Conservation (phyloP, 2,888 invertebrate genomes). For the Amorpha juglandis region DNA sequence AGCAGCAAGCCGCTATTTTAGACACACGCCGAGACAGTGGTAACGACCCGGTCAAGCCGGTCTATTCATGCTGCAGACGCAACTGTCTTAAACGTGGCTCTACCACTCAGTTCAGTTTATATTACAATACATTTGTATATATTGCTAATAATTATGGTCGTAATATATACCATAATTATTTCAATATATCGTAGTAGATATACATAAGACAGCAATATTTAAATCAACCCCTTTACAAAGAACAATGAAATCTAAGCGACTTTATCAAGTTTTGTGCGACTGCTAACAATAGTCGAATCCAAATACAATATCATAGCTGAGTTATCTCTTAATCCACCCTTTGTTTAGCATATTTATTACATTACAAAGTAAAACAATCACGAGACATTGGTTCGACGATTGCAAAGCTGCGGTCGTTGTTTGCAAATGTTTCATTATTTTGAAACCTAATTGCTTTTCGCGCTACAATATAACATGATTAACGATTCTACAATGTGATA, state of each 20-base stretch:
- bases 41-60: no score
- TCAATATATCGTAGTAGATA: no score
- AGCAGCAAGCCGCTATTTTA: no score
- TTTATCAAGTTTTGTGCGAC: constrained; percentile 10
- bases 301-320: constrained; percentile 14
- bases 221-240: not conserved
- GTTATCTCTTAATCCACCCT: constrained; percentile 17
- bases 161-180: no score
- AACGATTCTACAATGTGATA: no score
- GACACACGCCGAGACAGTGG: no score
- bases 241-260: not conserved
- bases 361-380: constrained; percentile 31
- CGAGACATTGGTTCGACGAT: constrained; percentile 18
- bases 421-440: not conserved
- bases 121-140: no score
- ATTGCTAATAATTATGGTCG: no score
- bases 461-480: not conserved
- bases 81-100: no score
- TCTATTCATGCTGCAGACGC: no score
- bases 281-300: not conserved
- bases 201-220: not conserved
- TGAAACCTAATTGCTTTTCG: not conserved
- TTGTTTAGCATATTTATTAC: constrained; percentile 25
- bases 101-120: no score
- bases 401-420: not conserved